These are phyloP conservation scores for Leptonema lineaticorne DNA, from an alignment of 1,140 invertebrate genomes.

Conservation along the genomic window DNA sequence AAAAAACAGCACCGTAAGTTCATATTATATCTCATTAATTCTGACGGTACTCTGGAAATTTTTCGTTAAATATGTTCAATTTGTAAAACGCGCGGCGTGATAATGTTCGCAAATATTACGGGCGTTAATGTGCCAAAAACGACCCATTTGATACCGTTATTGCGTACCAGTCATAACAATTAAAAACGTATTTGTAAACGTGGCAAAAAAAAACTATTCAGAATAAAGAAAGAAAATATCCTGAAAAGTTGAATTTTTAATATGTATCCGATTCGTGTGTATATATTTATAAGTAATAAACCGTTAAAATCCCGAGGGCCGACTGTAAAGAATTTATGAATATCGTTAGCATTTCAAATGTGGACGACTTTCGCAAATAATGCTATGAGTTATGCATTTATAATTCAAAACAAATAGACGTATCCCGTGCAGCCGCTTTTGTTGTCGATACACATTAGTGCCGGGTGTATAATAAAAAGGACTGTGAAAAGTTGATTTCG, in stretches of 20 bases:
- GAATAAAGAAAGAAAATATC: no score
- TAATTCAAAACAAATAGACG: conserved; percentile 11
- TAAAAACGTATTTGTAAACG: neutral
- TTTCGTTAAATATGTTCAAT: neutral
- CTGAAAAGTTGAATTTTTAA: neutral
- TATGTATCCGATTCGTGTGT: neutral
- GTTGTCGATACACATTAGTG: neutral
- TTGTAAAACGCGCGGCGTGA: neutral
- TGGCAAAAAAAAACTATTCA: neutral
- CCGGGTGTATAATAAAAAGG: conserved; percentile 7
- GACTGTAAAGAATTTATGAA: conserved; percentile 15
- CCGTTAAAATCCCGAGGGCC: neutral
- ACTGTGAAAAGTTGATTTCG: conserved; percentile 6
- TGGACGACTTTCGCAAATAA: conserved; percentile 6
- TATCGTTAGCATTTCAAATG: conserved; percentile 16
- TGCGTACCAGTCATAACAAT: neutral
- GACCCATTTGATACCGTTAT: no score
- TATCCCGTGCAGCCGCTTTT: conserved; percentile 16
- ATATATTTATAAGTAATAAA: no score
- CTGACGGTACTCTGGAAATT: conserved; percentile 9
- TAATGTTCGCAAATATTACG: neutral
- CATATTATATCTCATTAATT: conserved; percentile 17
- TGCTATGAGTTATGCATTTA: conserved; percentile 14
- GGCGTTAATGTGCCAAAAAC: neutral
- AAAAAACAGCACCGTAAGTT: conserved; percentile 8